Evolutionary conservation across 2,113 vertebrate species (phyloP).

Genomic region (Anhinga rufa): DNA sequence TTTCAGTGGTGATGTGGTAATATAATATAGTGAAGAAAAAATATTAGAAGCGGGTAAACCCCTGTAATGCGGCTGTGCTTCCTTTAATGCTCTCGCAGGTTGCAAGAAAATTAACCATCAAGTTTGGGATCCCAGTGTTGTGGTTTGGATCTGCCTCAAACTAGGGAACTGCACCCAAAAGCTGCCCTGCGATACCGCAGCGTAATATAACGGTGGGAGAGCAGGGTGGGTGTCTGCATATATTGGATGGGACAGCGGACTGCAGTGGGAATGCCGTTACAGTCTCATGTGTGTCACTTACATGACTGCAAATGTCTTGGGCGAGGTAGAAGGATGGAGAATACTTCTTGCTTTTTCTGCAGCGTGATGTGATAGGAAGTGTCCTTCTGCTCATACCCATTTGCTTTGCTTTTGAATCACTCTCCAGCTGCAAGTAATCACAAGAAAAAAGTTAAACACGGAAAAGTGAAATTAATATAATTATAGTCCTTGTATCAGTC

Average conservation of each 20-base stretch:
- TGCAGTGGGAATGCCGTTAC: neutral
- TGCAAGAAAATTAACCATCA: neutral
- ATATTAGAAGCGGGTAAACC: neutral
- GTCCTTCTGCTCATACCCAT: neutral
- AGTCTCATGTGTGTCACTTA: neutral
- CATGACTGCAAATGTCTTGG: neutral
- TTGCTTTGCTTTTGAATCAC: neutral
- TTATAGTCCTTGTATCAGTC: neutral
- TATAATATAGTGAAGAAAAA: neutral
- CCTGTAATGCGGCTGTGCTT: neutral
- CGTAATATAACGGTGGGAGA: neutral
- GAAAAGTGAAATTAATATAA: neutral
- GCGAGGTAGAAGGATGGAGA: neutral
- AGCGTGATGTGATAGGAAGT: neutral
- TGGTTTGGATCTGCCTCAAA: neutral
- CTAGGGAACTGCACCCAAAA: neutral
- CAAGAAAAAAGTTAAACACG: neutral
- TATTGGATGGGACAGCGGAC: neutral
- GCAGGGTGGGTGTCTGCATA: neutral
- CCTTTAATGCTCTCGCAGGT: neutral
- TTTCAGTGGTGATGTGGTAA: neutral
- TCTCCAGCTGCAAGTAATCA: neutral
- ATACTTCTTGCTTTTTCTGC: neutral
- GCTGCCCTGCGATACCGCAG: accelerated
- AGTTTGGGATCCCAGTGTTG: neutral